These are phyloP conservation scores for Dendrolimus kikuchii DNA, from an alignment of 1,140 invertebrate species.

Conservation along the genomic window DNA sequence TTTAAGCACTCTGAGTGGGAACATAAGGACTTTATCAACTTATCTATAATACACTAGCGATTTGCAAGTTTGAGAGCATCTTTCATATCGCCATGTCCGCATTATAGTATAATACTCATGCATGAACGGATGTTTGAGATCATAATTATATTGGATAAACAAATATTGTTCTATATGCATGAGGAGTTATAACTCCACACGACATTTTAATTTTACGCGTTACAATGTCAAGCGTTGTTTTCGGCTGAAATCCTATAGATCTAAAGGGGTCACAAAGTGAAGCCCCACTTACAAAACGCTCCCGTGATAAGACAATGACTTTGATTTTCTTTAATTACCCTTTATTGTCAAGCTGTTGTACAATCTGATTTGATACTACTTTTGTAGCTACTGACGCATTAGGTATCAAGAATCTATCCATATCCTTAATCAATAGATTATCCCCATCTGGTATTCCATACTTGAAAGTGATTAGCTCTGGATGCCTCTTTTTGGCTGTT, in stretches of 20 bases:
- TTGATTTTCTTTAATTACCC: conserved; percentile 20
- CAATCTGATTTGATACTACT: conserved; percentile 76
- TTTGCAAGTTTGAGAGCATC: too few relatives aligned
- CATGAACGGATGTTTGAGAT: not conserved
- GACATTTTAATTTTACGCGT: too few relatives aligned
- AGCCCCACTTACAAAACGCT: too few relatives aligned
- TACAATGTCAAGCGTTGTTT: too few relatives aligned
- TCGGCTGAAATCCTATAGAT: too few relatives aligned
- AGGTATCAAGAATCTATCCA: conserved; percentile 94
- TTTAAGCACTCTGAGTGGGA: too few relatives aligned
- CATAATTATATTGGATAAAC: not conserved
- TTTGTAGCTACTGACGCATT: conserved; percentile 93
- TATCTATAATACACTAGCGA: too few relatives aligned
- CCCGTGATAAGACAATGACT: not conserved
- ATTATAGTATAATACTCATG: too few relatives aligned
- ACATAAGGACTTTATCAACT: too few relatives aligned
- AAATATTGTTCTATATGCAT: not conserved
- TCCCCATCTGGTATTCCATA: conserved; percentile 87
- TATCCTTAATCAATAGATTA: conserved; percentile 82
- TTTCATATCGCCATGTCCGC: too few relatives aligned
- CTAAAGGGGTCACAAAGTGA: too few relatives aligned
- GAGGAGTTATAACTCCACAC: too few relatives aligned
- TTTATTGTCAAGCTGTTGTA: conserved; percentile 64
- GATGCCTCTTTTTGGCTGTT: conserved; percentile 93
- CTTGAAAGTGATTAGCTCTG: conserved; percentile 96